These are phyloP conservation scores for Clarias magur DNA, from an alignment of 2,113 vertebrate species.

Conservation along the genomic window DNA sequence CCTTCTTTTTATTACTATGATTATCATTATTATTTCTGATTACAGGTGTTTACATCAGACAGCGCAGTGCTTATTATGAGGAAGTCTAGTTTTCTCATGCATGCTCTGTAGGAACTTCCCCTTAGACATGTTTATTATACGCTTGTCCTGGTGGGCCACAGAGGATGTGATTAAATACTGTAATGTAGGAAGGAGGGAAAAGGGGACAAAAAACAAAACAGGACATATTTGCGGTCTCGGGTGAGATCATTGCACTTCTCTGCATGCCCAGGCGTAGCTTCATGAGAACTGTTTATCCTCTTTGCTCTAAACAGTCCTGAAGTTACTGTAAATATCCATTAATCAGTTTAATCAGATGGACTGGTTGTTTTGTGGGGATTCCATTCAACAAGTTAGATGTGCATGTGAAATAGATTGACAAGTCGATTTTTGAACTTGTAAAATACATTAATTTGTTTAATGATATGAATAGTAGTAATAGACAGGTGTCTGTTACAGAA, in stretches of 20 bases:
- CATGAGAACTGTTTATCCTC: background rate
- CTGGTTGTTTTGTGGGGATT: background rate
- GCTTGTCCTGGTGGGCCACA: background rate
- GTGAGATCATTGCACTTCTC: background rate
- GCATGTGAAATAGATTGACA: background rate
- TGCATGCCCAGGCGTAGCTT: background rate
- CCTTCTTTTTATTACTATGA: no score
- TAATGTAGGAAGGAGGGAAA: no score
- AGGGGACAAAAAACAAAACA: background rate
- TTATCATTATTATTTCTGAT: no score
- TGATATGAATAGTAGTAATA: background rate
- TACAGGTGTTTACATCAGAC: background rate
- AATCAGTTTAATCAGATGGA: background rate
- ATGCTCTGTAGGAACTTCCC: background rate
- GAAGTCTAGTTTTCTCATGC: slow-evolving; percentile 2
- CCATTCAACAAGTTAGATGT: background rate
- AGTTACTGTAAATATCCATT: background rate
- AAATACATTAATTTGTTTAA: background rate
- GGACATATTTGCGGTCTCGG: background rate
- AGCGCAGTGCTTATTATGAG: no score
- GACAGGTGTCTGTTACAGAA: background rate
- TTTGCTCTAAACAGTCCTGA: background rate
- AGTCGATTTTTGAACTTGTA: background rate
- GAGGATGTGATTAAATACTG: slow-evolving; percentile 9
- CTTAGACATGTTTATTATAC: slow-evolving; percentile 48